Conservation (phyloP, 2,797 vertebrate species). For the Tadarida brasiliensis region DNA sequence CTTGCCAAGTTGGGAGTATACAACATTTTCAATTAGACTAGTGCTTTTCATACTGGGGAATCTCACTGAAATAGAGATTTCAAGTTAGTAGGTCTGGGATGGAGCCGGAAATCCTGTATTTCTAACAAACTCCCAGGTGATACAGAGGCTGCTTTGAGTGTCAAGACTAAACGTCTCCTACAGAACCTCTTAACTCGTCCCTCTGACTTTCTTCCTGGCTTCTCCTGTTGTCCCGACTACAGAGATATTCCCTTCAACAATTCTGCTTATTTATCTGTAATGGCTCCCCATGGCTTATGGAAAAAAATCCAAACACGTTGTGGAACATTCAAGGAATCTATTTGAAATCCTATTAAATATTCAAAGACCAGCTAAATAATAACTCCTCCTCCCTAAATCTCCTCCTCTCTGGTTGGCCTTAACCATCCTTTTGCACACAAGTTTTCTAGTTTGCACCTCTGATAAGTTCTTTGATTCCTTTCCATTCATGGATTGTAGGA, state of each 20-base stretch:
- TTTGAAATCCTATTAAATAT: conserved; percentile 39
- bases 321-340: background rate
- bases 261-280: background rate
- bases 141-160: background rate
- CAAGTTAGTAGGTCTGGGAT: background rate
- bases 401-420: background rate
- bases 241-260: background rate
- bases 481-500: background rate
- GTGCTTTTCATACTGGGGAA: background rate
- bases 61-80: background rate
- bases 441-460: background rate
- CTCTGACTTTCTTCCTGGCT: background rate
- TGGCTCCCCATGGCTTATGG: background rate
- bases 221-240: background rate
- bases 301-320: background rate
- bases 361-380: background rate
- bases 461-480: background rate
- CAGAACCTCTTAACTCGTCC: background rate
- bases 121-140: background rate
- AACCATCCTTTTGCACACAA: background rate
- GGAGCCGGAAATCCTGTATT: background rate
- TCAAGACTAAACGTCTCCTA: background rate
- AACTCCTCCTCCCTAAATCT: background rate
- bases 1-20: background rate
- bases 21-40: background rate